phyloP scores from a whole-genome alignment of 2,797 vertebrate species.

The Thunnus albacares region DNA sequence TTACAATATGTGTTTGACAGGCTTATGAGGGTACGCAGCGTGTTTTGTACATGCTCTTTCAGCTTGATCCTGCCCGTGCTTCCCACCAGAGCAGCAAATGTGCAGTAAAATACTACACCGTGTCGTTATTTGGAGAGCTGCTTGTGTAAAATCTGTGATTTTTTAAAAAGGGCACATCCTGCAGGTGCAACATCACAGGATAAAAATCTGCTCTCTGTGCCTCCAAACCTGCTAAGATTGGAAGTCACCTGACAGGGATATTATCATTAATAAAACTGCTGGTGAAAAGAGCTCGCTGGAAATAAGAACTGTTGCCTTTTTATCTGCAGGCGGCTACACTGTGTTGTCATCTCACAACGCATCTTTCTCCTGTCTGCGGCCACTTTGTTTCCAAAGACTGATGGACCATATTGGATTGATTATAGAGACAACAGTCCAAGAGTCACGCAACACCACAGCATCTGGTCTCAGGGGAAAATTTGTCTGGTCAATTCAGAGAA shows the following conservation, averaged over 20 bases:
- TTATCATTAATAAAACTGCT: conserved; percentile 58
- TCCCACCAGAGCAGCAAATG: conserved; percentile 47
- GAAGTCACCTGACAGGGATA: conserved; percentile 58
- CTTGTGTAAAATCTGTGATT: conserved; percentile 14
- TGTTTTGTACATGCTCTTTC: conserved; percentile 65
- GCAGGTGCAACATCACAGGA: conserved; percentile 71
- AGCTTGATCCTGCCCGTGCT: conserved; percentile 58
- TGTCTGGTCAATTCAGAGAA: conserved; percentile 43
- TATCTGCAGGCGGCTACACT: conserved; percentile 55
- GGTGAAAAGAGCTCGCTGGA: conserved; percentile 30
- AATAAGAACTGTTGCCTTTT: conserved; percentile 54
- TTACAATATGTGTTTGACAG: conserved; percentile 79
- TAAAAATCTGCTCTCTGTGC: conserved; percentile 39
- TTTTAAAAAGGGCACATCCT: conserved; percentile 18
- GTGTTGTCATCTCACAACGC: conserved; percentile 56
- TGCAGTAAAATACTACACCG: background rate
- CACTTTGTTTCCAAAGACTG: conserved; percentile 57
- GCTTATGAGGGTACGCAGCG: conserved; percentile 76
- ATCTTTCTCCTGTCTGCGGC: conserved; percentile 42
- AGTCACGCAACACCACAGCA: conserved; percentile 69
- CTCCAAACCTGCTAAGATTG: conserved; percentile 33
- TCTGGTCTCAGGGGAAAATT: conserved; percentile 52
- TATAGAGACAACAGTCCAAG: conserved; percentile 70
- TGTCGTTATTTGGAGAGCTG: conserved; percentile 32
- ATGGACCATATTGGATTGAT: conserved; percentile 74